These are phyloP conservation scores for Bucorvus abyssinicus DNA, from an alignment of 2,797 vertebrate genomes.

Conservation along the genomic window DNA sequence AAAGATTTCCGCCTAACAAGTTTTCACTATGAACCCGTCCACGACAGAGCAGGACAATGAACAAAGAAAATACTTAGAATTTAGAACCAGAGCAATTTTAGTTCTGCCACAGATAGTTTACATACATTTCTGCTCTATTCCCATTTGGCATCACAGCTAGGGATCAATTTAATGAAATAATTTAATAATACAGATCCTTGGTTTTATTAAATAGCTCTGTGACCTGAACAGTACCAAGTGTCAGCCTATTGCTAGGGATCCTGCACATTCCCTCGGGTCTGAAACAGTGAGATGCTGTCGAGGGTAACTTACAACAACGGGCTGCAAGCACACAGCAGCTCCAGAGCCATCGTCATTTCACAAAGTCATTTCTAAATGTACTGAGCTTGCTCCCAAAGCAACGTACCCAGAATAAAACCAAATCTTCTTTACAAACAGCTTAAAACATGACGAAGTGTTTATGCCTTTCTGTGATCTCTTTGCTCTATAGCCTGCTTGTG, in stretches of 20 bases:
- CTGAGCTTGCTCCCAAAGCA: neutral
- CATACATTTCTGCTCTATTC: neutral
- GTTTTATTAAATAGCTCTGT: neutral
- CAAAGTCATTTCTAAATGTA: conserved; percentile 6
- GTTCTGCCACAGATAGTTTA: neutral
- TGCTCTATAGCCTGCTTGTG: neutral
- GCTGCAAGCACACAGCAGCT: neutral
- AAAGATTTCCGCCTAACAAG: neutral
- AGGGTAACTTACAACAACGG: neutral
- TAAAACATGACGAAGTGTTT: conserved; percentile 38
- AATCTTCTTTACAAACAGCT: conserved; percentile 50
- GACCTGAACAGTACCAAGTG: neutral
- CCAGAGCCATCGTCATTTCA: neutral
- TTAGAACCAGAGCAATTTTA: neutral
- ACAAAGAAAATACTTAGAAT: neutral
- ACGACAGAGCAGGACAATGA: neutral
- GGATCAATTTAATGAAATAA: neutral
- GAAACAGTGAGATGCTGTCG: neutral
- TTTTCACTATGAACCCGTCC: neutral
- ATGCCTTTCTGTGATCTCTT: conserved; percentile 37
- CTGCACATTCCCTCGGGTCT: neutral
- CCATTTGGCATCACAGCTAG: neutral
- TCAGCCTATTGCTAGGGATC: neutral
- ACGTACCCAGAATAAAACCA: conserved; percentile 48
- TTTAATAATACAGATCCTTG: neutral